A percentile compares a stretch with the other conserved stretches of the same genome.
Evolutionary conservation across 2,888 invertebrate genomes (phyloP).

Genomic region (Julus scanicus): DNA sequence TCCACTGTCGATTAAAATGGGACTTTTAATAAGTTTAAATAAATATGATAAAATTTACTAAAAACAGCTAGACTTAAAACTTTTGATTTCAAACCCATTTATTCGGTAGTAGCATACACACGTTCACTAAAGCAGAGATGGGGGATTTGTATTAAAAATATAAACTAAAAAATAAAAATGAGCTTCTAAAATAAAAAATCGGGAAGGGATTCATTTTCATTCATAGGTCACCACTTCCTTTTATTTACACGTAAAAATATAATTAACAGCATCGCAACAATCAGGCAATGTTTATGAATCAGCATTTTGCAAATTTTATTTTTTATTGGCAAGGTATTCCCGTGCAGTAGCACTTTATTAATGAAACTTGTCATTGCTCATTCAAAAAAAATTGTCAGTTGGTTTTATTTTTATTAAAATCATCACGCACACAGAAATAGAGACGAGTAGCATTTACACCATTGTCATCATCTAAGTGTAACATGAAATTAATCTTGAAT

Average conservation of each 20-base stretch:
- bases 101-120: slow-evolving; percentile 26
- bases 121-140: slow-evolving; percentile 20
- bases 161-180: background rate
- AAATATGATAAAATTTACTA: background rate
- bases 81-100: slow-evolving; percentile 17
- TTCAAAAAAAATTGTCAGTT: slow-evolving; percentile 21
- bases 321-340: slow-evolving; percentile 20
- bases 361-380: slow-evolving; percentile 44
- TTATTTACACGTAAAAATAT: slow-evolving; percentile 46
- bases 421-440: slow-evolving; percentile 43
- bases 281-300: slow-evolving; percentile 37
- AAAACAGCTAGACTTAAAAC: background rate
- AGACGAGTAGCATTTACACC: slow-evolving; percentile 40
- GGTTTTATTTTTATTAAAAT: slow-evolving; percentile 36
- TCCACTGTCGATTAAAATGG: background rate
- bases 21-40: background rate
- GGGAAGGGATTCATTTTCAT: background rate
- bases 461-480: slow-evolving; percentile 43
- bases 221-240: slow-evolving; percentile 42
- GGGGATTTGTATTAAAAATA: background rate
- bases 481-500: slow-evolving; percentile 18
- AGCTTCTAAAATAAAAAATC: background rate
- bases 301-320: slow-evolving; percentile 31
- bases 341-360: slow-evolving; percentile 50
- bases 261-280: slow-evolving; percentile 48